Percentiles rank a stretch among this genome's conserved stretches.
phyloP scores from a whole-genome alignment of 2,888 invertebrate genomes.

The Ashinkailepas kermadecensis region DNA sequence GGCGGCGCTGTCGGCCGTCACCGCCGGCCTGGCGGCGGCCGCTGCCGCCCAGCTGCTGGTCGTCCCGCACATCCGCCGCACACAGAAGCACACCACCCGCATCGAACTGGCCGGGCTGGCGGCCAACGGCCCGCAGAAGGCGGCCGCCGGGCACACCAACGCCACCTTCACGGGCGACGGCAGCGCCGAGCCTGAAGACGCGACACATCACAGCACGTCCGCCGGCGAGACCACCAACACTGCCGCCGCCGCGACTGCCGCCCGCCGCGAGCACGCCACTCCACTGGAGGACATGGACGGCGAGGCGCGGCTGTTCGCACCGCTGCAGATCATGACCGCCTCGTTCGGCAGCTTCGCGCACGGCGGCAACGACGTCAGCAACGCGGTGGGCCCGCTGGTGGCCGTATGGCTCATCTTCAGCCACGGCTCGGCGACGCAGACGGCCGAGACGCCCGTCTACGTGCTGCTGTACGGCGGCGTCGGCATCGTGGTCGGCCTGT shows the following conservation, averaged over 20 bases:
- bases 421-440: conserved; percentile 72
- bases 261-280: conserved; percentile 23
- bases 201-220: not conserved
- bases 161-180: not conserved
- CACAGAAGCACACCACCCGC: not conserved
- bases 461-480: conserved; percentile 89
- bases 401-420: conserved; percentile 86
- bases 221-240: not conserved
- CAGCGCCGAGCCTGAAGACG: not conserved
- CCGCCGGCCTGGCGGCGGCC: conserved; percentile 60
- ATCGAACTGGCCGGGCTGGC: not conserved
- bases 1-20: conserved; percentile 58
- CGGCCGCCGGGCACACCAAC: not conserved
- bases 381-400: conserved; percentile 94
- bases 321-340: conserved; percentile 92
- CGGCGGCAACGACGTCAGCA: conserved; percentile 98
- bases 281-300: conserved; percentile 41
- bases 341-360: conserved; percentile 98
- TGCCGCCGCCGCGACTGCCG: not conserved
- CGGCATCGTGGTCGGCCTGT: conserved; percentile 93
- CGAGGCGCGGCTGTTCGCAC: conserved; percentile 68
- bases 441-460: conserved; percentile 79
- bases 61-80: conserved; percentile 68
- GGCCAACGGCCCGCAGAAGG: no score
- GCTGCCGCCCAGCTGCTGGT: conserved; percentile 64